A percentile compares a stretch with the other conserved stretches of the same genome.
Evolutionary conservation across 2,797 vertebrate genomes (phyloP).

Genomic region (Microctenopoma lineatum): DNA sequence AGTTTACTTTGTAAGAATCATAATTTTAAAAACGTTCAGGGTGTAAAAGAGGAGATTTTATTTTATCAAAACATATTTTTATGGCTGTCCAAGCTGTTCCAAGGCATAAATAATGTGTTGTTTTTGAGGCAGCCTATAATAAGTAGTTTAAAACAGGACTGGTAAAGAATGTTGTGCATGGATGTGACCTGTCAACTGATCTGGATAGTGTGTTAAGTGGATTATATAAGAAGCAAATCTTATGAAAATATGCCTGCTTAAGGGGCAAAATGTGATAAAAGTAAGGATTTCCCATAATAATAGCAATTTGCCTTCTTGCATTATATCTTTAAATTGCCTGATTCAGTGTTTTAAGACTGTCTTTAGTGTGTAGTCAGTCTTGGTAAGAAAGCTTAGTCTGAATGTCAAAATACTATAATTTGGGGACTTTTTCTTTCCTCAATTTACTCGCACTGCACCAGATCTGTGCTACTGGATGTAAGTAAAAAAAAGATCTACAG

Average conservation of each 20-base stretch:
- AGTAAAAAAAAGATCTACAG: not conserved
- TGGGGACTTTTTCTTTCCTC: not conserved
- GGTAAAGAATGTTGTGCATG: conserved; percentile 1
- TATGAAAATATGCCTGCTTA: not conserved
- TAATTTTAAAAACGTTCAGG: not conserved
- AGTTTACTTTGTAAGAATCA: conserved; percentile 54
- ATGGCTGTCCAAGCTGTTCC: not conserved
- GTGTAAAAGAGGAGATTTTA: too few species aligned
- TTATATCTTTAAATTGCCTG: not conserved
- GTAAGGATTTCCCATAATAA: conserved; percentile 10
- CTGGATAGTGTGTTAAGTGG: not conserved
- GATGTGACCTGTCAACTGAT: not conserved
- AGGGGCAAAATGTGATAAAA: not conserved
- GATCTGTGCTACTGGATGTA: not conserved
- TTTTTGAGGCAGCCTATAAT: not conserved
- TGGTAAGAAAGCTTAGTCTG: conserved; percentile 12
- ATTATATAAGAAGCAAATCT: not conserved
- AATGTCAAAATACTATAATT: conserved; percentile 8
- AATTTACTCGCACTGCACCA: not conserved
- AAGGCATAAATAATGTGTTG: conserved; percentile 1
- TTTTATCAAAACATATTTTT: conserved; percentile 2
- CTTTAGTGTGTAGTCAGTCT: not conserved
- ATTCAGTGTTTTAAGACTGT: conserved; percentile 5
- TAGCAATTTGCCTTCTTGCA: conserved; percentile 14
- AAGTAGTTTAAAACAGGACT: not conserved